Evolutionary conservation across 2,888 invertebrate species (phyloP).

Genomic region (Campoletis raptor): DNA sequence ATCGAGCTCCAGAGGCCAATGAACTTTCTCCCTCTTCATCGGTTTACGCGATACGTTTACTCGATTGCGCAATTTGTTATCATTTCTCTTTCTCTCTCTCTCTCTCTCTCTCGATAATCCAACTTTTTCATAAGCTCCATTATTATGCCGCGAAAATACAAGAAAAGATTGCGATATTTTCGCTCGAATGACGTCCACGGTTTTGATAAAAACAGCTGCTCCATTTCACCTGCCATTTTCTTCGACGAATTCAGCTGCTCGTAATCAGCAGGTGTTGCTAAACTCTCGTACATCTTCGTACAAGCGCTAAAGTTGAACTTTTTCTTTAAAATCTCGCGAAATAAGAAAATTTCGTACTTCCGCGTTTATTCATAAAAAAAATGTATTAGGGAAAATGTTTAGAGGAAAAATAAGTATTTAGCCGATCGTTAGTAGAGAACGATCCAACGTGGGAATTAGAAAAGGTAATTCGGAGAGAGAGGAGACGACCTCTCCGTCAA

Average conservation of each 20-base stretch:
- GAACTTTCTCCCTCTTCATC: slow-evolving; percentile 1
- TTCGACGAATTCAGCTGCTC: neutral
- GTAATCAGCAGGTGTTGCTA: neutral
- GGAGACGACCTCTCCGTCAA: slow-evolving; percentile 83
- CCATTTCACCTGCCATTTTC: neutral
- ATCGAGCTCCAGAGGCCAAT: slow-evolving; percentile 56
- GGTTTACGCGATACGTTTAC: slow-evolving; percentile 32
- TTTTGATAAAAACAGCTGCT: neutral
- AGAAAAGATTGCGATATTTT: neutral
- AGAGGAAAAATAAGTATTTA: slow-evolving; percentile 47
- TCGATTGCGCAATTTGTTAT: slow-evolving; percentile 68
- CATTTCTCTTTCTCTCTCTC: slow-evolving; percentile 21
- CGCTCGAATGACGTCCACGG: neutral
- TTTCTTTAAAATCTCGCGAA: neutral
- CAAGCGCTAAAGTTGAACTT: neutral
- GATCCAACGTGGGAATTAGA: slow-evolving; percentile 82
- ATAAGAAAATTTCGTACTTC: neutral
- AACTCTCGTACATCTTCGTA: neutral
- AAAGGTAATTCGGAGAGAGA: slow-evolving; percentile 84
- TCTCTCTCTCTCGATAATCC: slow-evolving; percentile 4
- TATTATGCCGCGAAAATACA: neutral
- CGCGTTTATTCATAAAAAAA: neutral
- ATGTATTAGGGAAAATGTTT: neutral
- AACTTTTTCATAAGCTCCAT: neutral
- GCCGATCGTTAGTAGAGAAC: slow-evolving; percentile 73